A percentile compares a stretch with the other conserved stretches of the same genome.
Conservation (phyloP, 2,888 invertebrate species). For the Platypus cylindrus region DNA sequence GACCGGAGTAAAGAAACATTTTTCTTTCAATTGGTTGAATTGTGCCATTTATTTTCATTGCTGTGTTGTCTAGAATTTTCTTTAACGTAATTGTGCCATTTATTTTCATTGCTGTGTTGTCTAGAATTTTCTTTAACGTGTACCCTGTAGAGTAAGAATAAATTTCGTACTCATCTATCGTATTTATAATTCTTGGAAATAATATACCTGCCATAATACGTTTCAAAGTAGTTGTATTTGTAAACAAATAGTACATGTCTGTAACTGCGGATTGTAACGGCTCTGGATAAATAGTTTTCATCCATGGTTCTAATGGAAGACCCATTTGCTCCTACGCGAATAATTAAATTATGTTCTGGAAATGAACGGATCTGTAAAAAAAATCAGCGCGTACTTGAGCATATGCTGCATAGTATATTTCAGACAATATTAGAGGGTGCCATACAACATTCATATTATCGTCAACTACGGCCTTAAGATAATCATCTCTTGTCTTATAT, state of each 20-base stretch:
- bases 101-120: too few relatives aligned
- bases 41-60: constrained; percentile 18
- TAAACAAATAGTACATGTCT: background rate
- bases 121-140: too few relatives aligned
- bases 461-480: too few relatives aligned
- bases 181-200: background rate
- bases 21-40: constrained; percentile 18
- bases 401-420: too few relatives aligned
- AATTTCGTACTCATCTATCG: background rate
- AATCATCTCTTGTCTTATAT: too few relatives aligned
- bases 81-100: too few relatives aligned
- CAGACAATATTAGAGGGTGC: too few relatives aligned
- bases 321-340: background rate
- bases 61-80: constrained; percentile 24
- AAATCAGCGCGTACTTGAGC: too few relatives aligned
- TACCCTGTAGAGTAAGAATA: constrained; percentile 22
- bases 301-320: background rate
- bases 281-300: background rate
- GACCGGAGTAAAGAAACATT: constrained; percentile 27
- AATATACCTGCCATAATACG: background rate
- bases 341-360: too few relatives aligned
- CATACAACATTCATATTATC: too few relatives aligned
- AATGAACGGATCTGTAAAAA: too few relatives aligned
- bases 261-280: constrained; percentile 1
- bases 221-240: background rate